A percentile compares a stretch with the other conserved stretches of the same genome.
These are phyloP conservation scores for Pleuronectes platessa DNA, from an alignment of 2,113 vertebrate species.

Conservation along the genomic window DNA sequence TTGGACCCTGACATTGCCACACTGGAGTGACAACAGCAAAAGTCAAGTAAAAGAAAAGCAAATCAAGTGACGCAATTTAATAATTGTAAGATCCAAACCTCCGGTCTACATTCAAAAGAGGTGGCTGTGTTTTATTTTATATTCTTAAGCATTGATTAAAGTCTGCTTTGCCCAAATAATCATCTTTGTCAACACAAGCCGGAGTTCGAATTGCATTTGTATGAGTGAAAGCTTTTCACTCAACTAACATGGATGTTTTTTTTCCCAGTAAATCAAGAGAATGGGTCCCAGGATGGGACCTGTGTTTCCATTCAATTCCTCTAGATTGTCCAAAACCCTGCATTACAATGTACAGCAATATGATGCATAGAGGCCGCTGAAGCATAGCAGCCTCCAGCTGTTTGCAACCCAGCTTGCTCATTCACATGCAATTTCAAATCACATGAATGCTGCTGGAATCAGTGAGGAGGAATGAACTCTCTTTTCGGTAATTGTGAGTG, in stretches of 20 bases:
- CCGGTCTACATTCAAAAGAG: slow-evolving; percentile 54
- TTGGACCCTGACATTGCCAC: not conserved
- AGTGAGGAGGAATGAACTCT: slow-evolving; percentile 53
- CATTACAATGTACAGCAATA: slow-evolving; percentile 57
- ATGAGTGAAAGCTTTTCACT: slow-evolving; percentile 58
- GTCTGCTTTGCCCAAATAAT: slow-evolving; percentile 52
- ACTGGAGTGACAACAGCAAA: slow-evolving; percentile 9
- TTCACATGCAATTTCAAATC: slow-evolving; percentile 63
- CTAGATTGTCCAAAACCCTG: slow-evolving; percentile 41
- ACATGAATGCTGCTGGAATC: slow-evolving; percentile 44
- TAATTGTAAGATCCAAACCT: slow-evolving; percentile 31
- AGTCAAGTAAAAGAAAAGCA: not conserved
- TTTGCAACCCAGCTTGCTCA: slow-evolving; percentile 48
- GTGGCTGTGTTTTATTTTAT: slow-evolving; percentile 51
- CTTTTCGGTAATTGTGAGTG: slow-evolving; percentile 43
- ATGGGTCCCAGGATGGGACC: slow-evolving; percentile 40
- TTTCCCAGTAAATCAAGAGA: slow-evolving; percentile 63
- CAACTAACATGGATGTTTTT: slow-evolving; percentile 47
- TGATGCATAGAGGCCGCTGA: slow-evolving; percentile 42
- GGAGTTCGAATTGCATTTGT: slow-evolving; percentile 54
- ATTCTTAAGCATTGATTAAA: slow-evolving; percentile 60
- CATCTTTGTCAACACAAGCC: slow-evolving; percentile 57
- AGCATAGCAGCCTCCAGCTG: slow-evolving; percentile 56
- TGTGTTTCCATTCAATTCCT: slow-evolving; percentile 25
- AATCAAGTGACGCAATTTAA: slow-evolving; percentile 11